A percentile compares a stretch with the other conserved stretches of the same genome.
Conservation (phyloP, 2,888 invertebrate species). For the Stenolophus ochropezus region DNA sequence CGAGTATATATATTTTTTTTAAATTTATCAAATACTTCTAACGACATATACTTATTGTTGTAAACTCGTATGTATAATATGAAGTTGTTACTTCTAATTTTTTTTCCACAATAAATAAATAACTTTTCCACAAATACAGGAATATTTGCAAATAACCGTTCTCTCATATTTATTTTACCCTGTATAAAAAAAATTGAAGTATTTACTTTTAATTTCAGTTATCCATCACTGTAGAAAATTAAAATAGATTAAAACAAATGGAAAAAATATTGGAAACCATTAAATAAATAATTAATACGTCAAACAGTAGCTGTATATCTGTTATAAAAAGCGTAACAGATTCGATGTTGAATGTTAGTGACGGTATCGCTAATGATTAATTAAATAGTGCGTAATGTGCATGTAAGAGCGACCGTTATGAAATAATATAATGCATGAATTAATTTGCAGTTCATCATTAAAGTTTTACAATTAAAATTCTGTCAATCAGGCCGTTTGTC, state of each 20-base stretch:
- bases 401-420: not conserved
- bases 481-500: slow-evolving; percentile 12
- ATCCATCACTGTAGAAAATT: not conserved
- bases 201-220: not conserved
- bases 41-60: too few relatives aligned
- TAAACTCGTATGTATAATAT: too few relatives aligned
- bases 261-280: not conserved
- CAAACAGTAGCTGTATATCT: not conserved
- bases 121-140: too few relatives aligned
- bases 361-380: not conserved
- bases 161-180: too few relatives aligned
- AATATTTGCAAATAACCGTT: too few relatives aligned
- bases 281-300: not conserved
- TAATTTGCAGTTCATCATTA: slow-evolving; percentile 12
- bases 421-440: slow-evolving; percentile 7
- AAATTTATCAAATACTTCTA: too few relatives aligned
- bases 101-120: too few relatives aligned
- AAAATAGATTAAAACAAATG: not conserved
- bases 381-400: not conserved
- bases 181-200: not conserved
- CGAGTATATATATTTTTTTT: too few relatives aligned
- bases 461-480: slow-evolving; percentile 6
- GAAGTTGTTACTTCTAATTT: too few relatives aligned
- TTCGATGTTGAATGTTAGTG: not conserved
- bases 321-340: not conserved